Evolutionary conservation across 2,888 invertebrate species (phyloP).

Genomic region (Troilus luridus): DNA sequence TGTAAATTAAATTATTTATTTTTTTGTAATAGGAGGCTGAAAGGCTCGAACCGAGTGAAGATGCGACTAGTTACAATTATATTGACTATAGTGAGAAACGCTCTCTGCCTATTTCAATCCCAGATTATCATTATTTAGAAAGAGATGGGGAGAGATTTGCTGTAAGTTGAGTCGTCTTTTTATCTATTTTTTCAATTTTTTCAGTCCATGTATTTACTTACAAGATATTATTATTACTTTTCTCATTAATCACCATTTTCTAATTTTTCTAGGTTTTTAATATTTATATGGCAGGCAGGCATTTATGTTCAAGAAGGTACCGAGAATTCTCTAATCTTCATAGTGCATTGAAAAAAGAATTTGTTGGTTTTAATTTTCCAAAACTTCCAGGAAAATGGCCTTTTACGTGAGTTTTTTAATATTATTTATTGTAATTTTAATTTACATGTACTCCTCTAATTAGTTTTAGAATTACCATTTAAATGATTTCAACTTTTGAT

Average conservation of each 20-base stretch:
- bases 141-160: slow-evolving; percentile 91
- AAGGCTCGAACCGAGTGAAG: slow-evolving; percentile 77
- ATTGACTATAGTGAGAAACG: slow-evolving; percentile 96
- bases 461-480: too few species aligned
- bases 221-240: too few species aligned
- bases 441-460: not conserved
- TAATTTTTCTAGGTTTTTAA: slow-evolving; percentile 78
- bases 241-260: not conserved
- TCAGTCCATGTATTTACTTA: too few species aligned
- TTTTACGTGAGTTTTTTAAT: slow-evolving; percentile 76
- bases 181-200: not conserved
- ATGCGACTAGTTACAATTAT: slow-evolving; percentile 82
- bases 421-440: not conserved
- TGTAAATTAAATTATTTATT: not conserved
- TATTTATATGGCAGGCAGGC: slow-evolving; percentile 99
- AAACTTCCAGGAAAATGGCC: slow-evolving; percentile 99
- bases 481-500: too few species aligned
- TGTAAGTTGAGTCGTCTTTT: slow-evolving; percentile 70
- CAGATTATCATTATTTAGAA: slow-evolving; percentile 94
- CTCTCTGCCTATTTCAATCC: slow-evolving; percentile 74
- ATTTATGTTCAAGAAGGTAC: slow-evolving; percentile 95
- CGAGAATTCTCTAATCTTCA: slow-evolving; percentile 95
- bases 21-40: slow-evolving; percentile 68
- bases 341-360: slow-evolving; percentile 91
- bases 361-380: slow-evolving; percentile 95